Base-by-base conservation (phyloP, 2,888 invertebrate species). In the Conistra vaccinii region DNA sequence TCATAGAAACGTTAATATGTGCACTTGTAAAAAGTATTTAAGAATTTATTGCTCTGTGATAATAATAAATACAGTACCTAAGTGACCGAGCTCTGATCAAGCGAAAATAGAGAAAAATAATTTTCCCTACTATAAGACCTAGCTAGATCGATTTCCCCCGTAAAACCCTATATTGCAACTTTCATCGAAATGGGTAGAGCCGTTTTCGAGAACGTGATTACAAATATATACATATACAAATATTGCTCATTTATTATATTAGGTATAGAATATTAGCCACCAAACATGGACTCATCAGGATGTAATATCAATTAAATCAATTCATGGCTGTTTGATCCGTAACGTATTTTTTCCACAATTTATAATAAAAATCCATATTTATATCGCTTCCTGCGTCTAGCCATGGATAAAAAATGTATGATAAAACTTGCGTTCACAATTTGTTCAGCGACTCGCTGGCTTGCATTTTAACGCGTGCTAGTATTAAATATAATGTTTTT, bases 331-430 rank as follows among this genome's bases (percentile, higher is more conserved):
- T 63, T 58, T 70, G 55, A 42, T 75, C 69, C 45, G 57, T 45
- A 45, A 53, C 32, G 35, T 78, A 62, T 67, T 68, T 79, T 69
- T 35, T 42, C 39, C 57, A 63, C 55, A 69, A 75, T 73, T 48
- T 60, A 71, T 48, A 58, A 81, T 63, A 71, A 78, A 20, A 77
- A 61, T 58, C 39, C 14, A 55, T 66, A 57, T 78, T 70, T 66
- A 78, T 58, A 65, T 61, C 60, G 69, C 66, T 84, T 84, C 79
- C 74, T 73, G 82, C 79, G 63, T 69, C 53, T 82, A 68, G 63
- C 61, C 48, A 69, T 53, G 48, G 32, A 63, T 69, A 73, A 73
- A 85, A 85, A 76, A 70, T 55, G 6, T 48, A 65, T 58, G 60
- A 67, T 73, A 78, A 78, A 71, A 73, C 58, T 67, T 53, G 66